Base-by-base conservation (phyloP, 2,113 vertebrate species). In the Eretmochelys imbricata region DNA sequence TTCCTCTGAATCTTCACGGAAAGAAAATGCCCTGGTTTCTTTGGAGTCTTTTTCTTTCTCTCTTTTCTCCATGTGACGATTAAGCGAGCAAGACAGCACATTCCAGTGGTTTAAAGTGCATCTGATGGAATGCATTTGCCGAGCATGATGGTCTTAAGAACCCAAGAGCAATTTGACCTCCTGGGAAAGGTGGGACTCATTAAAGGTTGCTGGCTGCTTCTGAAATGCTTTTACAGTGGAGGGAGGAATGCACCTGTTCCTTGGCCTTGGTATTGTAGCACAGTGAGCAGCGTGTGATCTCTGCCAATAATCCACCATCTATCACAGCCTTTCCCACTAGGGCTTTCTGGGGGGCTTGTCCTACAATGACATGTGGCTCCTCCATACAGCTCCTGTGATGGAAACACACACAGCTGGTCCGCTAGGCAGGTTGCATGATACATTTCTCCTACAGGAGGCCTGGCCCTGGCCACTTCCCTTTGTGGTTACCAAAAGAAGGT, bases 21-120 rank as follows among this genome's bases (percentile, higher is more conserved):
- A 5, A 82, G 85, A 50, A 85, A 16, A 51, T 7, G n/a, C 72
- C 83, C 0, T 6, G 31, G 8, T 48, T 82, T 49, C 0, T 53
- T 14, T 1, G 4, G 29, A 0, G 4, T 53, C 69, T 38, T 9
- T 1, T 7, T 48, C 4, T 59, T 72, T 87, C 81, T 51, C 2
- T 35, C 25, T 38, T 46, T 8, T 19, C 79, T 2, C 49, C 59
- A n/a, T 5, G 11, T 82, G 50, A 22, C 27, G 35, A 62, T 59
- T 16, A 10, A 75, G 75, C 42, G 72, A 3, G 50, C 2, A 48
- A 80, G 75, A 12, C 1, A 5, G 65, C 48, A 2, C 76, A 5
- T 31, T 2, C 2, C 24, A 1, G 51, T 1, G 49, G 83, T 80
- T 46, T 27, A 62, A 49, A 78, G 42, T 42, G 78, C 0, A 2